Evolutionary conservation across 1,140 invertebrate genomes (phyloP).

Genomic region (Pentalonia nigronervosa): DNA sequence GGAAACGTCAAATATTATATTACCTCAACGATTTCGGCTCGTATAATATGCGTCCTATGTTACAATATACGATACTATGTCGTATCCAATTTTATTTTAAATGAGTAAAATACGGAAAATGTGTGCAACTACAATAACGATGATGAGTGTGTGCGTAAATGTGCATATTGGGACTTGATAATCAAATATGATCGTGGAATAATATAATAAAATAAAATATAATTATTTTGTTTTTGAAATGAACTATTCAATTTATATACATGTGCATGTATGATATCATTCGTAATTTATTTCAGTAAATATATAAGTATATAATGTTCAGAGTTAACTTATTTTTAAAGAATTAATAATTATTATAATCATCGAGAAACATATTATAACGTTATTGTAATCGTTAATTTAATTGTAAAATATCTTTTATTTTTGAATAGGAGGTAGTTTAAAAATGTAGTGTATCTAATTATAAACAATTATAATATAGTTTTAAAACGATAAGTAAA

Average conservation of each 20-base stretch:
- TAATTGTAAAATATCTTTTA: slow-evolving; percentile 16
- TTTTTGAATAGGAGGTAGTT: neutral
- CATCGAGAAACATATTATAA: neutral
- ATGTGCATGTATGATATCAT: neutral
- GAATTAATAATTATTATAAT: slow-evolving; percentile 2
- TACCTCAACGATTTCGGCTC: neutral
- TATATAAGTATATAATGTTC: neutral
- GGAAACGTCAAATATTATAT: slow-evolving; percentile 19
- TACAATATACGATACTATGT: neutral
- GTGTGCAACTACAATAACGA: neutral
- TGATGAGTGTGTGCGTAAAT: neutral
- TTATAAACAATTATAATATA: neutral
- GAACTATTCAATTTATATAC: neutral
- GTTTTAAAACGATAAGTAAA: neutral
- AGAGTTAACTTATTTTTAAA: neutral
- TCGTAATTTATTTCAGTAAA: neutral
- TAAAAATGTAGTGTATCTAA: neutral
- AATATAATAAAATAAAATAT: no score
- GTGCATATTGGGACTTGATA: neutral
- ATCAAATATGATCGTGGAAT: neutral
- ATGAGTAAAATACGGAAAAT: neutral
- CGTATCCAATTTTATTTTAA: slow-evolving; percentile 18
- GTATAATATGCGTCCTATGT: neutral
- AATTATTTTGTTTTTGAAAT: neutral
- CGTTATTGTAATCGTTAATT: neutral